These are phyloP conservation scores for Trichonephila clavata DNA, from an alignment of 1,140 invertebrate genomes.

Conservation along the genomic window DNA sequence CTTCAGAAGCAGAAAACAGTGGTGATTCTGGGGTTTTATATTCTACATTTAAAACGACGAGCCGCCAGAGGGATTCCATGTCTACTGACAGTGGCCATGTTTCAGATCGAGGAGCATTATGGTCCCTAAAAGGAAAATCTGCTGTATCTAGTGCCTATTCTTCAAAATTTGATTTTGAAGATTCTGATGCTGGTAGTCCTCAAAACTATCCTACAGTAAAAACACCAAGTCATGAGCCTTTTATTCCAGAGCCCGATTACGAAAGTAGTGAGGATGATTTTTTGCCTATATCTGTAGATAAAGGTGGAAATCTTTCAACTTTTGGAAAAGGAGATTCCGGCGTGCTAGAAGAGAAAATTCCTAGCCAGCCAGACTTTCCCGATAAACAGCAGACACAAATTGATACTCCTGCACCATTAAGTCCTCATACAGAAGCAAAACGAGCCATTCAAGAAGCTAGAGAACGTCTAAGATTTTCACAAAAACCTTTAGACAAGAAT, in stretches of 20 bases:
- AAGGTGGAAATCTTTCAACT: constrained; percentile 68
- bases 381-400: background rate
- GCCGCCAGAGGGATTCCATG: constrained; percentile 74
- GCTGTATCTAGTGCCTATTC: constrained; percentile 69
- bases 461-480: constrained; percentile 69
- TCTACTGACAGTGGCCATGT: constrained; percentile 75
- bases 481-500: constrained; percentile 74
- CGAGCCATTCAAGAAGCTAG: constrained; percentile 76
- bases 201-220: constrained; percentile 71
- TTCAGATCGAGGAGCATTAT: constrained; percentile 68
- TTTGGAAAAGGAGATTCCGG: constrained; percentile 72
- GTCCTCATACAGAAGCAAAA: constrained; percentile 77
- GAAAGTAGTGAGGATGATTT: constrained; percentile 81
- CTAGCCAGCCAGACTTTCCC: background rate
- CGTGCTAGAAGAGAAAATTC: constrained; percentile 50
- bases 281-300: constrained; percentile 67
- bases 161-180: constrained; percentile 75
- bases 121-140: constrained; percentile 67
- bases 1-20: constrained; percentile 78
- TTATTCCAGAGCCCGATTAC: constrained; percentile 94
- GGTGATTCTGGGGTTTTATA: constrained; percentile 76
- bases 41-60: constrained; percentile 75
- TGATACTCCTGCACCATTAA: constrained; percentile 45
- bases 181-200: constrained; percentile 71
- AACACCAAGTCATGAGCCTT: constrained; percentile 82